Percentiles rank a stretch among this genome's conserved stretches.
Evolutionary conservation across 23 tunicate genomes (phyloP).

Genomic region (Diplosoma virens): DNA sequence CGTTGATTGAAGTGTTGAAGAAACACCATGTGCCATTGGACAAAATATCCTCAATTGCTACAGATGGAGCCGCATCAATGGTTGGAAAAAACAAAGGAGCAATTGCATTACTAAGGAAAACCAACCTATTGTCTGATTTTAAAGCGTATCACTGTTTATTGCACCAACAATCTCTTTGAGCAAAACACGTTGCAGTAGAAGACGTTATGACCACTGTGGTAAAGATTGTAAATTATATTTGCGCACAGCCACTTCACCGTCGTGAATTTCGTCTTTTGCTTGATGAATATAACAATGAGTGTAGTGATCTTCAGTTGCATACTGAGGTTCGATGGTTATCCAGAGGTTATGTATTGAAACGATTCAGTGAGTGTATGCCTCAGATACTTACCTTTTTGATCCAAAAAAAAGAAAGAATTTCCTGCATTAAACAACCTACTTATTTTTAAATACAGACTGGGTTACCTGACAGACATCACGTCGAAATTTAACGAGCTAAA

Average conservation of each 20-base stretch:
- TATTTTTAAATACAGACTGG: constrained; percentile 16
- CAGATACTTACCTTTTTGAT: too few species aligned
- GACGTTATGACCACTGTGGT: constrained; percentile 3
- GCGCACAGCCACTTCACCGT: constrained; percentile 13
- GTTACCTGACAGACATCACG: constrained; percentile 4
- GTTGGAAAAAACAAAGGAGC: background rate
- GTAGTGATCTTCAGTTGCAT: background rate
- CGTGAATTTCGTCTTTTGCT: constrained; percentile 3
- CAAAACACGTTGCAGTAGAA: background rate
- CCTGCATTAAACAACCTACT: constrained; percentile 22
- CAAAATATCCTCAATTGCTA: constrained; percentile 18
- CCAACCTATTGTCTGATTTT: constrained; percentile 4
- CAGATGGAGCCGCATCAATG: background rate
- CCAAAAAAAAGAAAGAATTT: constrained; percentile 7
- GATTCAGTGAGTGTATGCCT: background rate
- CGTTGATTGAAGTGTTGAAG: constrained; percentile 23
- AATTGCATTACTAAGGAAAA: background rate
- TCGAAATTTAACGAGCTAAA: background rate
- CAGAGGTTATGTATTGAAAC: background rate
- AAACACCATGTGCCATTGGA: constrained; percentile 17
- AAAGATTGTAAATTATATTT: constrained; percentile 3
- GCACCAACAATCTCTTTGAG: constrained; percentile 33
- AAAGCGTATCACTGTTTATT: constrained; percentile 11
- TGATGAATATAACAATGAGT: constrained; percentile 1
- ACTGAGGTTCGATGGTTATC: background rate